Conservation (phyloP, 2,113 vertebrate genomes). For the Trematocara stigmaticum region DNA sequence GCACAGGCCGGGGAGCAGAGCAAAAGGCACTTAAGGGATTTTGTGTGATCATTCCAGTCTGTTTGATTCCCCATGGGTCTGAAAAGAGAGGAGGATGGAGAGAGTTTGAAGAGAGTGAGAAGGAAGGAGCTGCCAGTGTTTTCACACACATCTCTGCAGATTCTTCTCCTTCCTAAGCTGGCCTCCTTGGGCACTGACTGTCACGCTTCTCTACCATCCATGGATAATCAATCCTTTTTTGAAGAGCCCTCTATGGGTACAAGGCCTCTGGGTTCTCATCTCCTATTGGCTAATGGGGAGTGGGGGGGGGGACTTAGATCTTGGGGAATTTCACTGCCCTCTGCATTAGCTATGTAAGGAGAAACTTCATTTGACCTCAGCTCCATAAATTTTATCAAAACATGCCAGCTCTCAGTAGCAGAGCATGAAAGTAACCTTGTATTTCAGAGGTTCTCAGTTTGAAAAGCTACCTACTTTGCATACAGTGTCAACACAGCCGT, state of each 20-base stretch:
- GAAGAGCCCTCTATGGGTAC: constrained; percentile 52
- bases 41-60: constrained; percentile 60
- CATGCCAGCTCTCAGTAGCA: background rate
- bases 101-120: constrained; percentile 22
- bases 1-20: constrained; percentile 17
- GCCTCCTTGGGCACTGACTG: constrained; percentile 66
- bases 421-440: background rate
- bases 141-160: constrained; percentile 51
- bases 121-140: constrained; percentile 37
- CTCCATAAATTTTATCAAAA: constrained; percentile 21
- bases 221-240: constrained; percentile 73
- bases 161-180: constrained; percentile 43
- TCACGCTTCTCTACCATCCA: constrained; percentile 62
- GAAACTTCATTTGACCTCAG: constrained; percentile 60
- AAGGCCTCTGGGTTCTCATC: constrained; percentile 39
- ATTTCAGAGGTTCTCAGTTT: background rate
- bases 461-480: background rate
- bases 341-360: constrained; percentile 49
- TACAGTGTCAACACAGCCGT: background rate
- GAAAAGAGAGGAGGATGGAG: constrained; percentile 30
- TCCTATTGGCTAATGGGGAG: constrained; percentile 38
- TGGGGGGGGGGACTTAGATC: constrained; percentile 19
- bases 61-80: constrained; percentile 59
- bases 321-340: constrained; percentile 60
- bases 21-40: constrained; percentile 58